Evolutionary conservation across 2,888 invertebrate species (phyloP), one percentile per base, ranked within the genome.

Genomic region (Mythimna impura): DNA sequence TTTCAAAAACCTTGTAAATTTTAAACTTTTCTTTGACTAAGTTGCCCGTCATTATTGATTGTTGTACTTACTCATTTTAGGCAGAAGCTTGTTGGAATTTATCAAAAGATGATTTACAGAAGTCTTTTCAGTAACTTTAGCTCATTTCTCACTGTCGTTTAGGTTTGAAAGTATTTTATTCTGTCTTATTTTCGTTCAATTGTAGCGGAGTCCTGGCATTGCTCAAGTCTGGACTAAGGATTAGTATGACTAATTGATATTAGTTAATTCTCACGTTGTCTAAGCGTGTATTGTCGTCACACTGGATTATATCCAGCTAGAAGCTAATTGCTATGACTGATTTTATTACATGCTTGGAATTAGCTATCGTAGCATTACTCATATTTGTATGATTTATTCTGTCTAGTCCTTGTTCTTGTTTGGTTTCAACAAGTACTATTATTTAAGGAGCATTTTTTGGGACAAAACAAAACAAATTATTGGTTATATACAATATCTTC

Each of bases 111-210:
- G 58, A 83, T 73, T 80, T 62, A 73, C 30, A 68, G 50, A 65
- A 68, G 62, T 73, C 34, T 68, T 80, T 79, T 73, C 54, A 40
- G 65, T 55, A 79, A 79, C 62, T 79, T 79, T 9, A 36, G 57
- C n/a, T 60, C 68, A 83, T 83, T 80, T 68, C 58, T 80, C 80
- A 73, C 12, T 83, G 67, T 83, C 80, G 43, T 65, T 20, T 68
- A 68, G 54, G 17, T 57, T 65, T 79, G 57, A 65, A 66, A 62
- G 57, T 62, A 66, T 79, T 80, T 80, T 83, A 68, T 83, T 43
- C 60, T 52, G 50, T 3, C n/a, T 72, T 67, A 30, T 61, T 66
- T 73, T 66, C 34, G 30, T 47, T 62, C 60, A 65, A 68, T 78
- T 83, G 67, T 63, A 30, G 20, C 67, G 10, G 12, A 55, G 57